Conservation (phyloP, 1,140 invertebrate genomes). For the Steinernema khuongi region DNA sequence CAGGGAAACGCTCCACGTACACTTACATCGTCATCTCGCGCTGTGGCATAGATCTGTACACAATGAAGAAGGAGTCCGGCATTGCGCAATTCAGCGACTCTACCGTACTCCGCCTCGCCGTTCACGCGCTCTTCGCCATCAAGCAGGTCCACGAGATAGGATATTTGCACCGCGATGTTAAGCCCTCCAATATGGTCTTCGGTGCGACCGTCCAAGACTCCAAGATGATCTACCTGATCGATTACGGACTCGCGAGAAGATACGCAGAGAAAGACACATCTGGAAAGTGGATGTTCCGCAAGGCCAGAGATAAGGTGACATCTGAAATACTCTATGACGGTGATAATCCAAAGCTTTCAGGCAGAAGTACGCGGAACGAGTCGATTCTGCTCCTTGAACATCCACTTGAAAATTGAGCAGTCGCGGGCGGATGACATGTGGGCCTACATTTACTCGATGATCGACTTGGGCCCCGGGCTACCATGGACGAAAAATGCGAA, state of each 20-base stretch:
- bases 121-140: slow-evolving; percentile 42
- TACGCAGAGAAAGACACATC: slow-evolving; percentile 23
- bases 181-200: slow-evolving; percentile 41
- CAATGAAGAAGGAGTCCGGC: slow-evolving; percentile 25
- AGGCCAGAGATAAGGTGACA: slow-evolving; percentile 2
- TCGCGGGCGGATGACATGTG: slow-evolving; percentile 50
- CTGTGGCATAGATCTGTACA: slow-evolving; percentile 42
- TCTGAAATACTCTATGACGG: not conserved
- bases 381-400: slow-evolving; percentile 44
- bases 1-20: not conserved
- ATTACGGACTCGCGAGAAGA: slow-evolving; percentile 40
- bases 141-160: slow-evolving; percentile 37
- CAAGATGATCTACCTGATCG: slow-evolving; percentile 46
- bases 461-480: slow-evolving; percentile 44
- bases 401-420: slow-evolving; percentile 45
- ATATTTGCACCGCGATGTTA: slow-evolving; percentile 37
- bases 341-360: not conserved
- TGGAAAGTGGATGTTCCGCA: slow-evolving; percentile 21
- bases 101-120: slow-evolving; percentile 31
- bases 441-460: slow-evolving; percentile 46
- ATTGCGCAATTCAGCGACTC: slow-evolving; percentile 26
- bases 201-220: slow-evolving; percentile 38
- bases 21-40: slow-evolving; percentile 48
- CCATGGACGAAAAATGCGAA: slow-evolving; percentile 39
- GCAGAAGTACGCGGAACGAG: slow-evolving; percentile 39